Percentiles rank a stretch among this genome's conserved stretches.
These are phyloP conservation scores for Cephus pygmeus DNA, from an alignment of 2,888 invertebrate species.

Conservation along the genomic window DNA sequence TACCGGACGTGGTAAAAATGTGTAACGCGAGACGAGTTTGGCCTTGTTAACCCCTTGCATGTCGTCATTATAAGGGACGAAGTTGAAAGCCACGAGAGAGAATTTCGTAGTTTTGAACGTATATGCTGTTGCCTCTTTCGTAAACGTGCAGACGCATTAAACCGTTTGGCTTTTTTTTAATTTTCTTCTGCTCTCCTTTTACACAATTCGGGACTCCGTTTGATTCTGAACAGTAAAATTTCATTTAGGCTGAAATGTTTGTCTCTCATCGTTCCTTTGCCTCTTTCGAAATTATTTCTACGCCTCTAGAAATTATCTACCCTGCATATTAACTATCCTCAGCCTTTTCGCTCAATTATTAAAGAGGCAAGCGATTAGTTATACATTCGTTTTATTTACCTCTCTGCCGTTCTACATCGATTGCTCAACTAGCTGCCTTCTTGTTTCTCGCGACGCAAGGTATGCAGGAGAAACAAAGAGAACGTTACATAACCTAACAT, in stretches of 20 bases:
- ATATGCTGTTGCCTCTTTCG: neutral
- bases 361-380: conserved; percentile 15
- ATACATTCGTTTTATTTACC: conserved; percentile 17
- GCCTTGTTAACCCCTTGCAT: neutral
- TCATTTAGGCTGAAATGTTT: neutral
- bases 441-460: neutral
- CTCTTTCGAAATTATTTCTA: neutral
- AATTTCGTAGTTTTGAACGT: conserved; percentile 19
- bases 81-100: conserved; percentile 2
- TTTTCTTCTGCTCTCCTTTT: neutral
- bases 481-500: neutral
- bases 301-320: neutral
- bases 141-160: neutral
- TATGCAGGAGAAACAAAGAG: conserved; percentile 6
- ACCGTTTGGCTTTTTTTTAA: neutral
- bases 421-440: neutral
- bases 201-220: neutral
- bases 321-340: neutral
- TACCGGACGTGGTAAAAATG: neutral
- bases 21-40: neutral
- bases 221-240: neutral
- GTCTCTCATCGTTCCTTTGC: neutral
- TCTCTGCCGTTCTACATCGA: conserved; percentile 11
- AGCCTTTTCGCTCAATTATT: neutral
- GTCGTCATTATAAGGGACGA: neutral